Evolutionary conservation across 1,140 invertebrate genomes (phyloP).

Genomic region (Drosophila varians): DNA sequence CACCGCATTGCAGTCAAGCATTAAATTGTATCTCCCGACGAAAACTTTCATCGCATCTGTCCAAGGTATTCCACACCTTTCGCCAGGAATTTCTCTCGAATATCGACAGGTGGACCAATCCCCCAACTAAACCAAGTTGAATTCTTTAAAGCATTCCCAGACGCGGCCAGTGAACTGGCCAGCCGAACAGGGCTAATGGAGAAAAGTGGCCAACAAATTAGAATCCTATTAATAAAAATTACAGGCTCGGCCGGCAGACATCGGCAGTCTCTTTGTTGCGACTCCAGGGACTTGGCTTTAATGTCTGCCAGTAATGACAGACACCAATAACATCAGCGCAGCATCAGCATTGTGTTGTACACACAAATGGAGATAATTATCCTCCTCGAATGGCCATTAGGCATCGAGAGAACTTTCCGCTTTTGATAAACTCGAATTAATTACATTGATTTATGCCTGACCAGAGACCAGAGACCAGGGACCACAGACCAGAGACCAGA

Average conservation of each 20-base stretch:
- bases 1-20: constrained; percentile 60
- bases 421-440: constrained; percentile 77
- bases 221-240: constrained; percentile 71
- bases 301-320: constrained; percentile 63
- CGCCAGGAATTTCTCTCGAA: constrained; percentile 2
- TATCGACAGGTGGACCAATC: constrained; percentile 31
- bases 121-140: constrained; percentile 7
- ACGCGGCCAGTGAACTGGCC: background rate
- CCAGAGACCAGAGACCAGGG: constrained; percentile 15
- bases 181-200: constrained; percentile 10
- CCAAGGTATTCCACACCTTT: constrained; percentile 27
- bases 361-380: constrained; percentile 73
- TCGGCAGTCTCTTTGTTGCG: constrained; percentile 3
- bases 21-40: constrained; percentile 70
- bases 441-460: constrained; percentile 76
- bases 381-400: constrained; percentile 66
- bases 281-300: constrained; percentile 6
- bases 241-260: constrained; percentile 7
- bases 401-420: constrained; percentile 19
- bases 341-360: constrained; percentile 12
- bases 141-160: constrained; percentile 11
- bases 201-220: constrained; percentile 57
- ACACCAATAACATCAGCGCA: constrained; percentile 26
- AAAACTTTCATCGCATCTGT: constrained; percentile 51
- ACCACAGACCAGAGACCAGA: background rate